These are phyloP conservation scores for Epirrhoe tristata DNA, from an alignment of 2,888 invertebrate species.

Conservation along the genomic window DNA sequence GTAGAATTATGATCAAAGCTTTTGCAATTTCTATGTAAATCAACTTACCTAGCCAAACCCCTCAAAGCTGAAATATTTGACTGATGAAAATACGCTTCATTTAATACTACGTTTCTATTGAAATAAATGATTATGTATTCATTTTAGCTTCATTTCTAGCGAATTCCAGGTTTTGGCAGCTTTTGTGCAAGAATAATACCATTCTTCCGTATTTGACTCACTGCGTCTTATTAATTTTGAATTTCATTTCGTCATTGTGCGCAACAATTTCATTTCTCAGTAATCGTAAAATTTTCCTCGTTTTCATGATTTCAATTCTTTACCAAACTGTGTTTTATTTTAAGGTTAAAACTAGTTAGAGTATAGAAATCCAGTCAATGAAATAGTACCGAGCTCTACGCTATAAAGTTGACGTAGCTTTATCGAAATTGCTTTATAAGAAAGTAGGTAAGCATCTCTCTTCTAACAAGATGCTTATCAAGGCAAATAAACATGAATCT, in stretches of 20 bases:
- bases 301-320: neutral
- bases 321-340: neutral
- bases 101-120: constrained; percentile 1
- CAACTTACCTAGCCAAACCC: neutral
- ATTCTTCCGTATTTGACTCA: constrained; percentile 33
- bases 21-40: neutral
- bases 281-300: constrained; percentile 19
- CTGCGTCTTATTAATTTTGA: constrained; percentile 35
- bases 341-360: neutral
- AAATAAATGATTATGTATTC: constrained; percentile 19
- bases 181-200: constrained; percentile 29
- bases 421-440: neutral
- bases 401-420: neutral
- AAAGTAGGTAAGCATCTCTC: constrained; percentile 14
- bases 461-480: constrained; percentile 31
- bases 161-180: constrained; percentile 25
- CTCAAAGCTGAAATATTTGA: neutral
- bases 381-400: neutral
- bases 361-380: neutral
- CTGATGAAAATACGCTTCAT: neutral
- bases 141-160: neutral
- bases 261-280: constrained; percentile 17
- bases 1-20: neutral
- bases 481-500: constrained; percentile 20
- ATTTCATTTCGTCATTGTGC: constrained; percentile 29